Base-by-base conservation (phyloP, 2,113 vertebrate genomes). In the Anhinga anhinga region DNA sequence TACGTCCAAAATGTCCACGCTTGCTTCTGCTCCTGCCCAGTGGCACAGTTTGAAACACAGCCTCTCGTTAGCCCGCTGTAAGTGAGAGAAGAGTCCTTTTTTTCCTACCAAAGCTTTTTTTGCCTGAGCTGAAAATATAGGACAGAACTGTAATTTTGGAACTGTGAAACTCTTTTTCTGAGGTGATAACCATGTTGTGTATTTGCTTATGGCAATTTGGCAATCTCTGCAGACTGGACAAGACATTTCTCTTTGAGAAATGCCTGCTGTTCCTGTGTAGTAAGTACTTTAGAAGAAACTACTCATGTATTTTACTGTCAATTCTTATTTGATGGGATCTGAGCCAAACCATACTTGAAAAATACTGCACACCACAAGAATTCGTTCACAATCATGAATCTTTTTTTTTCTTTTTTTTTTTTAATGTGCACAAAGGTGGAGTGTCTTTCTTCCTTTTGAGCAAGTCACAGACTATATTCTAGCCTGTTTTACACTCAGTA, bases 321-420 rank as follows among this genome's bases (percentile, higher is more conserved):
- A 55, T 92, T 93, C 73, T 79, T 86, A 44, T 93, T 95, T 91
- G 61, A 67, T 42, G 62, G 81, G 69, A 69, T 71, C 66, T 72
- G 20, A 76, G 86, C 83, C 92, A 97, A 94, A 84, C 80, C 77
- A 40, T 78, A 61, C 83, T 93, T 83, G 72, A 95, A 93, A 96
- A 93, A 93, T 84, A 44, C 53, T 89, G 72, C 2, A 7, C 23
- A 71, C 76, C 94, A 69, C 95, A 95, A 93, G 82, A 95, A 95
- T 83, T 92, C 1, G 0, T 86, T 89, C 71, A 86, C n/a, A 82
- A 47, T 78, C 10, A 52, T 27, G 21, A 92, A 96, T 58, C 22
- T 70, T 69, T 79, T 66, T 56, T 32, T 72, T 62, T 44, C 18
- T 65, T 63, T 40, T 29, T 63, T 55, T 40, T 65, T 45, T 22